Evolutionary conservation across 2,797 vertebrate genomes (phyloP), one percentile per base, ranked within the genome.

Genomic region (Syngnathus rostellatus): DNA sequence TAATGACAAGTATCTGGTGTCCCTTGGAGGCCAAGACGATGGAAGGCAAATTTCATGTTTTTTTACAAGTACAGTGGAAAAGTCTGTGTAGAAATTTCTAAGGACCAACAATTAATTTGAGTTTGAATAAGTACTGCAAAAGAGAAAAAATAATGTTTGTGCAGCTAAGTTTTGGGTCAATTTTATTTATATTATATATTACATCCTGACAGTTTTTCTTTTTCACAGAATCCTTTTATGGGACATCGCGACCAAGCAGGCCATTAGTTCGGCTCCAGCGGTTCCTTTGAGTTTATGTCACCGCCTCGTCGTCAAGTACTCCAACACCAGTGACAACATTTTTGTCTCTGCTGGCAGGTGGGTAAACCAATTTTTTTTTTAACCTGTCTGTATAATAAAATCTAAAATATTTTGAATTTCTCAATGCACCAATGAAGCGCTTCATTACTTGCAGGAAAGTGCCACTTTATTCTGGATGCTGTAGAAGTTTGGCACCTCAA

Each of bases 331-430:
- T 0, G 93, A 96, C 1, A 84, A 92, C 37, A 62, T 92, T 43
- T 97, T 98, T 60, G 73, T 95, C 58, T 94, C 93, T 3, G 94
- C 91, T 54, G 95, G 95, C 69, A 92, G 86, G 95, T 96, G 88
- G 78, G 93, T 83, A 45, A 43, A 62, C 21, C 6, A 41, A n/a
- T n/a, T n/a, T 12, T 16, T 60, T 43, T 7, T 10, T 21, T 11
- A 59, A 19, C 39, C 1, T 39, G 5, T 10, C 7, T n/a, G 8
- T 2, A 9, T n/a, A 51, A 53, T 10, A 21, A n/a, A 21, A 53
- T 21, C 19, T n/a, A 53, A 53, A 21, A 10, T 0, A 21, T 21
- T 53, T 4, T 21, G 3, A 9, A 21, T 53, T 53, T 10, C 23
- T 53, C 50, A 53, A 21, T 51, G 50, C 19, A 51, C 17, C 4